Conservation (phyloP, 2,797 vertebrate genomes). For the Halcyon smyrnensis region DNA sequence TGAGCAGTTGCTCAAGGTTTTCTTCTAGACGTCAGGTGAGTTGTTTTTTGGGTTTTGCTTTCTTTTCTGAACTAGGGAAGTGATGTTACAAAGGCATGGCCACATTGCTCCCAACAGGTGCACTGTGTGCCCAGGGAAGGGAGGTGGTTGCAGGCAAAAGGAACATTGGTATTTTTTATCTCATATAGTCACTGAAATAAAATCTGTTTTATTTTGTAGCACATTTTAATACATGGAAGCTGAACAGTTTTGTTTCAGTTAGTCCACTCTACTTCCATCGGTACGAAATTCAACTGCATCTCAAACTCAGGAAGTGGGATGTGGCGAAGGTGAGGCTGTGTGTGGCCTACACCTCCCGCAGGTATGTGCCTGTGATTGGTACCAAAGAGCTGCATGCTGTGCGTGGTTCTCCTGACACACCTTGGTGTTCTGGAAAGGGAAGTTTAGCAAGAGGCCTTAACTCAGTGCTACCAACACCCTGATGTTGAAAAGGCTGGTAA, state of each 20-base stretch:
- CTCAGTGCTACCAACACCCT: not conserved
- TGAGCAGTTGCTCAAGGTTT: not conserved
- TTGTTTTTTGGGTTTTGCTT: too few species aligned
- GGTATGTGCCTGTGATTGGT: not conserved
- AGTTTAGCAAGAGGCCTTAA: not conserved
- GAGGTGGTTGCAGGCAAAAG: not conserved
- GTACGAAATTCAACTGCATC: not conserved
- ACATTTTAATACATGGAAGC: not conserved
- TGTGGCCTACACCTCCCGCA: not conserved
- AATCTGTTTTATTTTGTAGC: not conserved
- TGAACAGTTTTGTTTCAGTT: not conserved
- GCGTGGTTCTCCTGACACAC: not conserved
- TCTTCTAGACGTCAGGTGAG: not conserved
- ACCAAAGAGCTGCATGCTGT: fast-evolving
- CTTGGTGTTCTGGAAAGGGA: not conserved
- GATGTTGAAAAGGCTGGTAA: not conserved
- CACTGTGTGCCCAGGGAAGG: fast-evolving
- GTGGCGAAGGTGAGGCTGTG: not conserved
- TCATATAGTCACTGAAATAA: not conserved
- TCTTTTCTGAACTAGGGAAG: not conserved
- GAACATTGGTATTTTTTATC: not conserved
- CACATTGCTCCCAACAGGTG: not conserved
- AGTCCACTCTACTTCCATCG: not conserved
- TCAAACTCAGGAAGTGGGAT: not conserved
- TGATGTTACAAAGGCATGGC: not conserved